Conservation (phyloP, 2,113 vertebrate genomes). For the Oceanodroma tethys region DNA sequence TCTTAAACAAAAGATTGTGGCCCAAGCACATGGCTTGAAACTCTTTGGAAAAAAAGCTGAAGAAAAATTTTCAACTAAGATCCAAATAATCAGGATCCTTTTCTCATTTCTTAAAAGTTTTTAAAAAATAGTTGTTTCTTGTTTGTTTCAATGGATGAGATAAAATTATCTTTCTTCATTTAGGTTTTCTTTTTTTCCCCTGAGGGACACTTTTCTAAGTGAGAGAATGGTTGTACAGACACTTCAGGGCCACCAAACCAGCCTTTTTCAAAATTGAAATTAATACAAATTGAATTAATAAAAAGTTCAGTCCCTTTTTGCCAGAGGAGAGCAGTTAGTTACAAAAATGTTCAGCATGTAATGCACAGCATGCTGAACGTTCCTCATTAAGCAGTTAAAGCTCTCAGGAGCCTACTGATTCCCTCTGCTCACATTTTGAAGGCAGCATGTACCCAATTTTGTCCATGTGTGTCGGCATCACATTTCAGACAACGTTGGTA, state of each 20-base stretch:
- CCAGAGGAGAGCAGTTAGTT: neutral
- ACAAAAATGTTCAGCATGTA: neutral
- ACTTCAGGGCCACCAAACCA: neutral
- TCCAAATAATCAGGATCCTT: neutral
- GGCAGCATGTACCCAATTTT: neutral
- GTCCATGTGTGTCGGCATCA: neutral
- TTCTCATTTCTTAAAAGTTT: neutral
- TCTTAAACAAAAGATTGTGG: neutral
- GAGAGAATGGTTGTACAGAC: neutral
- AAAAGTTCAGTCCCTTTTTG: neutral
- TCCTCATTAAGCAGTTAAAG: neutral
- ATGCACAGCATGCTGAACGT: neutral
- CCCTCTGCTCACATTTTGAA: neutral
- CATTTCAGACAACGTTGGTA: neutral
- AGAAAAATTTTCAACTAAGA: neutral
- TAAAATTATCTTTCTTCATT: neutral
- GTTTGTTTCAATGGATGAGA: neutral
- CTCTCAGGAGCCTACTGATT: neutral
- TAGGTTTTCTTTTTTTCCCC: neutral
- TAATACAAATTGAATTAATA: neutral
- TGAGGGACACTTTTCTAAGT: neutral
- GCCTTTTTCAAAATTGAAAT: neutral
- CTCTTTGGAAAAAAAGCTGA: neutral
- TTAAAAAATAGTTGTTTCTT: neutral
- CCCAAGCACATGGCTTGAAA: neutral